Percentiles rank a stretch among this genome's conserved stretches.
phyloP scores from a whole-genome alignment of 2,113 vertebrate genomes.

The Chloropsis cyanopogon region DNA sequence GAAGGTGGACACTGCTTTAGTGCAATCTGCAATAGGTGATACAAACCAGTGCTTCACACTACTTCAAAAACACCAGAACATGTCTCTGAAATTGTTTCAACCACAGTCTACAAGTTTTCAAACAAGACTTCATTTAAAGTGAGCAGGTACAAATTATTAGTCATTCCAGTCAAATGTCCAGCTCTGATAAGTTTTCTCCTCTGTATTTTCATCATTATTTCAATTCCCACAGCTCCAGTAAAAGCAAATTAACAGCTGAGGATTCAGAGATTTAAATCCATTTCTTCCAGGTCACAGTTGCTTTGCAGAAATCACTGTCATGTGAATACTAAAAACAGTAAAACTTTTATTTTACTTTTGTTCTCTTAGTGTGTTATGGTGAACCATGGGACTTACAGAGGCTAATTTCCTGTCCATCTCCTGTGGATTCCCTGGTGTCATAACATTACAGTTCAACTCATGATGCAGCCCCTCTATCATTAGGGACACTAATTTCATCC shows the following conservation, averaged over 20 bases:
- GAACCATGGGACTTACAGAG: rapidly evolving
- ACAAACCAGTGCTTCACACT: background rate
- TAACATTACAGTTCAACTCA: background rate
- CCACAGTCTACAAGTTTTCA: background rate
- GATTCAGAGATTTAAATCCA: background rate
- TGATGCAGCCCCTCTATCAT: background rate
- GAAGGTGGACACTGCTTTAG: background rate
- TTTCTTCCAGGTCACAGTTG: background rate
- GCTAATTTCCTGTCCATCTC: background rate
- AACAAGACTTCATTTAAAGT: background rate
- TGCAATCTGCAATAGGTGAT: background rate
- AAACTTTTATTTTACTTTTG: background rate
- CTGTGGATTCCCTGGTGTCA: background rate
- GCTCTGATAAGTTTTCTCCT: background rate
- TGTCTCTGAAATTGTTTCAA: background rate
- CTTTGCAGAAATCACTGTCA: background rate
- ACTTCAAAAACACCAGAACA: background rate
- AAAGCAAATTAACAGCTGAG: background rate
- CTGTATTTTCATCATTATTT: background rate
- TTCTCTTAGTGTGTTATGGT: background rate
- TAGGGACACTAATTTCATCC: background rate
- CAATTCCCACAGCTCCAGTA: background rate
- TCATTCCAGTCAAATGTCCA: background rate
- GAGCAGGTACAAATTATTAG: background rate
- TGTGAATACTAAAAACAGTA: background rate